Percentiles rank a stretch among this genome's conserved stretches.
Conservation (phyloP, 2,113 vertebrate genomes). For the Sisor rabdophorus region DNA sequence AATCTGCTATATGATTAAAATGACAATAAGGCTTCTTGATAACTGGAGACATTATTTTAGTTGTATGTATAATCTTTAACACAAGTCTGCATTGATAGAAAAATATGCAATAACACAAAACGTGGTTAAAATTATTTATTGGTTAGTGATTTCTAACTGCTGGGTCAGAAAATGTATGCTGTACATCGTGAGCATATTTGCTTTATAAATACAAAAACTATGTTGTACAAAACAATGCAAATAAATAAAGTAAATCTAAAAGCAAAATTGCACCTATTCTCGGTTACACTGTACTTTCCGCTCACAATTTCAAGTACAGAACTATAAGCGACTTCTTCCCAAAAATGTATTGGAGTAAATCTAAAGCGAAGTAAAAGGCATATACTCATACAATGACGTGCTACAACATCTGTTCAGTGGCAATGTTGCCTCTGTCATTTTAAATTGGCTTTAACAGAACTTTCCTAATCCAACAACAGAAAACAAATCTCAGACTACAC, state of each 20-base stretch:
- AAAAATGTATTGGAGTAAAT: conserved; percentile 5
- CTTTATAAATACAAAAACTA: neutral
- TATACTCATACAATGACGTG: conserved; percentile 1
- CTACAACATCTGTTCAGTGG: neutral
- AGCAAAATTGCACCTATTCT: conserved; percentile 9
- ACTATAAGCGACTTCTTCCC: conserved; percentile 7
- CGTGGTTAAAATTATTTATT: conserved; percentile 19
- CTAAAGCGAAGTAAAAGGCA: conserved; percentile 1
- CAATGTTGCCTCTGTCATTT: neutral
- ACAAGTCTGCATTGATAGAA: neutral
- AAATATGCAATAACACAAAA: neutral
- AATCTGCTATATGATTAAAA: no score
- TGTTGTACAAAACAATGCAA: conserved; percentile 33
- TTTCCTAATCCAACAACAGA: conserved; percentile 4
- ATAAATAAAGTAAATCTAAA: conserved; percentile 32
- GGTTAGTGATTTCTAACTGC: conserved; percentile 2
- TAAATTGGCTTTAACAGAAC: neutral
- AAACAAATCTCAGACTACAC: conserved; percentile 12
- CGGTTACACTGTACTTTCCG: neutral
- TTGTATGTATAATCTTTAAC: neutral
- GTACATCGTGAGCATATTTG: conserved; percentile 12
- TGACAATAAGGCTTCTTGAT: no score
- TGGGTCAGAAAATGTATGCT: neutral
- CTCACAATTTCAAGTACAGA: conserved; percentile 24
- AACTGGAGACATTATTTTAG: neutral